Evolutionary conservation across 1,140 invertebrate species (phyloP).

Genomic region (Drosophila arawakana): DNA sequence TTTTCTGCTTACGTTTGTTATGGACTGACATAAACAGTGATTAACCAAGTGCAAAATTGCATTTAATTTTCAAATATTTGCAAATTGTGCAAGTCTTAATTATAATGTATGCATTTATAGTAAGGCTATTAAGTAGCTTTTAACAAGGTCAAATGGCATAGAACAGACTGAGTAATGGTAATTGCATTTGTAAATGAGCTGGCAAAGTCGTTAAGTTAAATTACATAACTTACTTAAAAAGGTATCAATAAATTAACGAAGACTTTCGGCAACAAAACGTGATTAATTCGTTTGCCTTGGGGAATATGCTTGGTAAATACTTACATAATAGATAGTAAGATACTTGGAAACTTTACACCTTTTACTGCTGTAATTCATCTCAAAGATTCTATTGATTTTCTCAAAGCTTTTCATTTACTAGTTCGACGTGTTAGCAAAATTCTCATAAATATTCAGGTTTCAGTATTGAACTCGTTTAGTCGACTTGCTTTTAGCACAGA

Average conservation of each 20-base stretch:
- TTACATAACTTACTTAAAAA: not conserved
- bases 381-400: not conserved
- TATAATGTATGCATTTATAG: not conserved
- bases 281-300: no score
- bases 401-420: constrained; percentile 6
- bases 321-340: not conserved
- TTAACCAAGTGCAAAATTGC: constrained; percentile 8
- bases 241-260: no score
- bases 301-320: not conserved
- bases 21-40: no score
- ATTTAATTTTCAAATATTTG: not conserved
- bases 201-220: not conserved
- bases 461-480: not conserved
- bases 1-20: no score
- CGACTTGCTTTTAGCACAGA: not conserved
- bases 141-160: not conserved
- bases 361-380: not conserved
- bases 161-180: not conserved
- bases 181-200: not conserved
- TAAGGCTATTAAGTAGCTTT: not conserved
- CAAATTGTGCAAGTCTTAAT: constrained; percentile 9
- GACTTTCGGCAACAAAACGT: no score
- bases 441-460: not conserved
- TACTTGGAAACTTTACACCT: not conserved
- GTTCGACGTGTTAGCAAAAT: not conserved